These are phyloP conservation scores for Bradypodion pumilum DNA, from an alignment of 2,797 vertebrate species.

Conservation along the genomic window DNA sequence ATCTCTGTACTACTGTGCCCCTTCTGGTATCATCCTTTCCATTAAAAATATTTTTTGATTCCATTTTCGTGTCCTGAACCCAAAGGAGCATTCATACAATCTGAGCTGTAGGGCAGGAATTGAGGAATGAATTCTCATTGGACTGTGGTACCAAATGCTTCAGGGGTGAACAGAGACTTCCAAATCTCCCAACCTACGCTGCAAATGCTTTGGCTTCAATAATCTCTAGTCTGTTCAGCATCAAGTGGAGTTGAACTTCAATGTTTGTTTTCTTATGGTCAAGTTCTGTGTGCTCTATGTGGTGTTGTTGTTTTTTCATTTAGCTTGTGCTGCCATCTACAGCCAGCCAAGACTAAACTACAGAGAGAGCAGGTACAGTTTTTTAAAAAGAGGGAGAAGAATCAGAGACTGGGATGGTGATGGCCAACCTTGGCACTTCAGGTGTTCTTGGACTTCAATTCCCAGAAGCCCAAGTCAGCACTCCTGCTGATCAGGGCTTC, in stretches of 20 bases:
- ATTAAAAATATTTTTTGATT: background rate
- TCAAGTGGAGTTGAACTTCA: background rate
- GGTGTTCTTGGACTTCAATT: too few relatives aligned
- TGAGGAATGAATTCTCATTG: background rate
- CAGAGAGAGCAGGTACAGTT: slow-evolving; percentile 48
- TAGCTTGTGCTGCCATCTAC: slow-evolving; percentile 80
- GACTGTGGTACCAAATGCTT: background rate
- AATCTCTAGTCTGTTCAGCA: background rate
- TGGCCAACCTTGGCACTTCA: too few relatives aligned
- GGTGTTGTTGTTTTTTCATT: slow-evolving; percentile 60
- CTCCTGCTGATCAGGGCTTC: too few relatives aligned
- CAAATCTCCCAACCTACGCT: background rate
- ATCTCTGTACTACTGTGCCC: too few relatives aligned
- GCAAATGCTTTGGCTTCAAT: too few relatives aligned
- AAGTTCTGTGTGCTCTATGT: background rate
- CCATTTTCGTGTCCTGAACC: background rate
- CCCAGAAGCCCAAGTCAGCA: too few relatives aligned
- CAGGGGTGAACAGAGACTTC: background rate
- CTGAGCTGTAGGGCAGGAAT: too few relatives aligned
- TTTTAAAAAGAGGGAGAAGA: background rate
- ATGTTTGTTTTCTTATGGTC: slow-evolving; percentile 25
- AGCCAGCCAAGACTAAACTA: slow-evolving; percentile 62
- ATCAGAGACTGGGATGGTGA: too few relatives aligned
- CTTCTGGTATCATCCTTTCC: too few relatives aligned
- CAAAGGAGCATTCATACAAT: background rate